phyloP scores from a whole-genome alignment of 2,113 vertebrate species.

The Drymodes brunneopygia region DNA sequence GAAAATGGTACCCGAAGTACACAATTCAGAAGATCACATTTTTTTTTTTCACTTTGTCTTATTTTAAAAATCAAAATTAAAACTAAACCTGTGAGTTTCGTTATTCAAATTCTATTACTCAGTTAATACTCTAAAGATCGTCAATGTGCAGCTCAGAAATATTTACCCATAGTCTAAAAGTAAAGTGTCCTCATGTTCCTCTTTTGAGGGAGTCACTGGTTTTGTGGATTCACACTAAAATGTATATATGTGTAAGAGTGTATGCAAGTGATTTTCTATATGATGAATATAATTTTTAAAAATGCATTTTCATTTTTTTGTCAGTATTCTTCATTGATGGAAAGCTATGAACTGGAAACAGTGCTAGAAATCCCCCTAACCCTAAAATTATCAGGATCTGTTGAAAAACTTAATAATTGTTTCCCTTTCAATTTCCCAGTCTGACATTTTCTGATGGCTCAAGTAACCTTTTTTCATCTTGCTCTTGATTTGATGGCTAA shows the following conservation, averaged over 20 bases:
- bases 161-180: neutral
- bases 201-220: neutral
- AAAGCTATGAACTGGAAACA: neutral
- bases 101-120: neutral
- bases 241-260: neutral
- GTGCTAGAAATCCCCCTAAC: neutral
- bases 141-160: neutral
- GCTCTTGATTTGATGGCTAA: neutral
- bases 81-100: neutral
- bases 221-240: neutral
- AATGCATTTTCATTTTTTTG: neutral
- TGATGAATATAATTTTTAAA: neutral
- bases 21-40: neutral
- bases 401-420: neutral
- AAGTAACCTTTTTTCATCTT: neutral
- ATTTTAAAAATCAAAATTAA: neutral
- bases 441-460: neutral
- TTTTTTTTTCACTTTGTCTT: neutral
- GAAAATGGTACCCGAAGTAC: neutral
- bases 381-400: neutral
- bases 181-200: neutral
- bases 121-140: neutral
- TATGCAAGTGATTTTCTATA: neutral
- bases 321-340: neutral
- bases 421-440: neutral